These are phyloP conservation scores for Drosophila pegasa DNA, from an alignment of 2,888 invertebrate species.

Conservation along the genomic window DNA sequence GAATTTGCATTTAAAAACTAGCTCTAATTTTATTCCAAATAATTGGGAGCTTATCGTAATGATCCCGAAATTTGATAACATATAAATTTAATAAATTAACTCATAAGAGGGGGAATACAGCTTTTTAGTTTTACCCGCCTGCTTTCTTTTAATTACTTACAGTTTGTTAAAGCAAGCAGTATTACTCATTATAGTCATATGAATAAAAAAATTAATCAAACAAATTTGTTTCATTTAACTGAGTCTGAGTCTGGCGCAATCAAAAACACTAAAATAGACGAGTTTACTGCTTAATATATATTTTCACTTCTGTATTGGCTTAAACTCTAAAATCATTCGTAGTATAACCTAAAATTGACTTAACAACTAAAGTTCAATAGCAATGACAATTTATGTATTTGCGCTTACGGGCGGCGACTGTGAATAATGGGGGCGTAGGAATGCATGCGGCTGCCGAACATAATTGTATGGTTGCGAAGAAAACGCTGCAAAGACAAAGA, in stretches of 20 bases:
- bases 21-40: constrained; percentile 30
- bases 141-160: constrained; percentile 54
- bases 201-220: constrained; percentile 67
- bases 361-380: constrained; percentile 73
- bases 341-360: constrained; percentile 67
- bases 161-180: constrained; percentile 51
- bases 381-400: constrained; percentile 69
- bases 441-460: constrained; percentile 55
- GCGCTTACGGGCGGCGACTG: constrained; percentile 49
- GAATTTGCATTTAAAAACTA: constrained; percentile 35
- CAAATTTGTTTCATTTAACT: constrained; percentile 55
- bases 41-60: constrained; percentile 18
- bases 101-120: constrained; percentile 64
- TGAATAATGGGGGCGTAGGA: constrained; percentile 52
- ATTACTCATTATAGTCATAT: constrained; percentile 58
- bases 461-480: constrained; percentile 37
- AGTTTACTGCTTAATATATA: constrained; percentile 43
- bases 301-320: constrained; percentile 55
- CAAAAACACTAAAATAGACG: constrained; percentile 23
- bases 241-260: constrained; percentile 24
- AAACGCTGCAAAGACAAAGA: constrained; percentile 39
- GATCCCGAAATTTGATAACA: constrained; percentile 37
- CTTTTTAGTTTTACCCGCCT: constrained; percentile 33
- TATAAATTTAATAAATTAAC: constrained; percentile 54
- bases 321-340: constrained; percentile 69